Evolutionary conservation across 2,797 vertebrate species (phyloP), one percentile per base, ranked within the genome.

Genomic region (Melanotaenia maccullochi): DNA sequence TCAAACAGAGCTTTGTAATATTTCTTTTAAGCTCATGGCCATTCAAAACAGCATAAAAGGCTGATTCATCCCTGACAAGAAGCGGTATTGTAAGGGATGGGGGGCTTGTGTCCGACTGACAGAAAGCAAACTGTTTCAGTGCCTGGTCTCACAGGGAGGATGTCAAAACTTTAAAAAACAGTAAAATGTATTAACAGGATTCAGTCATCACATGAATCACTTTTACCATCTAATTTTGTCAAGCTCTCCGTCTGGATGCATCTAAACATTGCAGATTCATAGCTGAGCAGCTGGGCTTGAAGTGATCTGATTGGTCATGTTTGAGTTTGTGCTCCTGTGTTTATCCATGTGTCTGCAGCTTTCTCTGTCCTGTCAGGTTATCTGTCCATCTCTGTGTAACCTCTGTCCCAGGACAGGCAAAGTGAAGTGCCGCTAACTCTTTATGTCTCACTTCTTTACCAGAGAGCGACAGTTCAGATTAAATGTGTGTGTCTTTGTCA

Each of bases 1-100:
- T 78, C 54, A 66, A 72, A 61, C 8, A 36, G 47, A 22, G 25
- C 67, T 80, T 66, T 73, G 72, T 82, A 60, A 55, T 73, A 62
- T 57, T 49, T 40, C 16, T 62, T 59, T 32, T 13, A 38, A 60
- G 49, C 63, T 74, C 35, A 69, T 36, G 52, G 24, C 1, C 1
- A 13, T 52, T 81, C 60, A 40, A 32, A 72, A 74, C 47, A 52
- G 54, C 69, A 65, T 55, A 13, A 60, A 75, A 75, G 64, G 57
- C 40, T 49, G 60, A 14, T 71, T 73, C 51, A 32, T 70, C 61
- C 30, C 35, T 30, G 44, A 60, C 35, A 24, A 75, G 51, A 20
- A 59, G 16, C 65, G n/a, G 59, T 1, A 2, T 67, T 71, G 24
- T 24, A 4, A 42, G 20, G 42, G 38, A 38, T 22, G 42, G 16